Percentiles rank a stretch among this genome's conserved stretches.
Evolutionary conservation across 1,140 invertebrate species (phyloP).

Genomic region (Onthophagus taurus): DNA sequence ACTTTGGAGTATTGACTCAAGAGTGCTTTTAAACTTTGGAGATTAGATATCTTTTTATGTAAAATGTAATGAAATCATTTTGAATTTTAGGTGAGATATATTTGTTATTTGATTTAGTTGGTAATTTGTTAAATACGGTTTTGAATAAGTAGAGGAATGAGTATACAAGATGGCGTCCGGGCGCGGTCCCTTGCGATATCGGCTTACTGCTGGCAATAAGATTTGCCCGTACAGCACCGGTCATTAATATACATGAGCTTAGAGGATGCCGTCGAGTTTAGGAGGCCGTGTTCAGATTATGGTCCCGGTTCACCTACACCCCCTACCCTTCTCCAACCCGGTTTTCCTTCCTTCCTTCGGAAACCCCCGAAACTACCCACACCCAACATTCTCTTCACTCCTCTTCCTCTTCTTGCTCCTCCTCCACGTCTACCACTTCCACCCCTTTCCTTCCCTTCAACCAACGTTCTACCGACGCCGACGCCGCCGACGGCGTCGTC

Average conservation of each 20-base stretch:
- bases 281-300: constrained; percentile 17
- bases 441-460: not conserved
- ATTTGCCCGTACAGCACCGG: constrained; percentile 34
- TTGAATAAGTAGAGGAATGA: no score
- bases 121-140: no score
- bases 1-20: constrained; percentile 36
- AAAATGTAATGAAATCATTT: no score
- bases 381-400: no score
- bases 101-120: no score
- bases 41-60: no score
- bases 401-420: not conserved
- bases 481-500: no score
- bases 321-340: not conserved
- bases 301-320: constrained; percentile 3
- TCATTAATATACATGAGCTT: constrained; percentile 38
- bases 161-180: constrained; percentile 33
- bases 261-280: constrained; percentile 20
- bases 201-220: constrained; percentile 37
- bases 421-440: not conserved
- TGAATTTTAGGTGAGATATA: no score
- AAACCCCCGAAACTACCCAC: no score
- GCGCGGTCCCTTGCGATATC: constrained; percentile 36
- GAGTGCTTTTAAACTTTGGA: no score
- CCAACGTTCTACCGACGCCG: no score
- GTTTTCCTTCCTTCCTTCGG: not conserved